A percentile compares a stretch with the other conserved stretches of the same genome.
phyloP scores from a whole-genome alignment of 2,888 invertebrate genomes.

The Drosophila nr. medialis region DNA sequence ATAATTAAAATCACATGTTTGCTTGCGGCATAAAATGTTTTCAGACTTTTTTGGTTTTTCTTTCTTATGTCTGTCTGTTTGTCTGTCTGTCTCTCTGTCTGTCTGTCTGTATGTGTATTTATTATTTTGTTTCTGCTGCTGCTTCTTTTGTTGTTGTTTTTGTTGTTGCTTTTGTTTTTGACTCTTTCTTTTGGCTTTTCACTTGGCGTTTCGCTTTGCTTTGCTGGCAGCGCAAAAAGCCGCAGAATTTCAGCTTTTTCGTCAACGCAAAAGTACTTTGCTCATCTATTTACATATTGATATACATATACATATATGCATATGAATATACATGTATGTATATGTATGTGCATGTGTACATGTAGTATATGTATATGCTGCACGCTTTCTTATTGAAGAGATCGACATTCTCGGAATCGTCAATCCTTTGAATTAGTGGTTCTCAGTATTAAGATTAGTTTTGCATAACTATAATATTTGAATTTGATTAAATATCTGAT shows the following conservation, averaged over 20 bases:
- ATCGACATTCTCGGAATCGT: neutral
- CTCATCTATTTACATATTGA: conserved; percentile 31
- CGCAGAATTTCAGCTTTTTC: conserved; percentile 46
- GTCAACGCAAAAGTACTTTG: conserved; percentile 37
- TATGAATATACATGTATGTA: neutral
- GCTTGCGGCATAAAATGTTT: conserved; percentile 78
- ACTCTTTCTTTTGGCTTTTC: conserved; percentile 51
- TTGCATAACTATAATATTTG: neutral
- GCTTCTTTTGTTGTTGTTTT: conserved; percentile 4
- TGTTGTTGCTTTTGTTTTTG: conserved; percentile 21
- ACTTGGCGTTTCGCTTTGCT: conserved; percentile 71
- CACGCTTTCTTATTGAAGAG: neutral
- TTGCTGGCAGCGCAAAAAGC: conserved; percentile 71
- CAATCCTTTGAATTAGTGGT: neutral
- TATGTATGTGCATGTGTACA: neutral
- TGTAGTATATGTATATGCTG: neutral
- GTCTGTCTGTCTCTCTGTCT: neutral
- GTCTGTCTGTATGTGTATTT: conserved; percentile 10
- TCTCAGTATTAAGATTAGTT: neutral
- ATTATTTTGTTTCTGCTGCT: conserved; percentile 42
- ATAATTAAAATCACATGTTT: conserved; percentile 81
- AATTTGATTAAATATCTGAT: neutral
- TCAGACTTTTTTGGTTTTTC: conserved; percentile 44
- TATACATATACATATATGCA: conserved; percentile 15
- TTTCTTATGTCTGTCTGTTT: conserved; percentile 20